Evolutionary conservation across 2,797 vertebrate genomes (phyloP).

Genomic region (Gambusia yucatana): DNA sequence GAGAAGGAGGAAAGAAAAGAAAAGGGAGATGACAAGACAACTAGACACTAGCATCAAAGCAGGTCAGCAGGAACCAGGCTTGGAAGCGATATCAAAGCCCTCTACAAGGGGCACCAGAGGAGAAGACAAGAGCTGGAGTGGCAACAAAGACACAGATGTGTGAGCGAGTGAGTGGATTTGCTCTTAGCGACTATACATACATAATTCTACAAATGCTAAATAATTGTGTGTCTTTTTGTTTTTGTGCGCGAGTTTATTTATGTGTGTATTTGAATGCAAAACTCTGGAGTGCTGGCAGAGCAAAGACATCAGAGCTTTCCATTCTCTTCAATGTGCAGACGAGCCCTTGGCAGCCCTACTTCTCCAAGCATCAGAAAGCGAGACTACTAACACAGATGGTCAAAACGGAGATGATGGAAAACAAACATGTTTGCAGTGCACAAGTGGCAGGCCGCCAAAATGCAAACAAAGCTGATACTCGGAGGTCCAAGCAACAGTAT

Average conservation of each 20-base stretch:
- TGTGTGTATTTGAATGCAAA: slow-evolving; percentile 16
- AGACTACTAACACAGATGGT: slow-evolving; percentile 68
- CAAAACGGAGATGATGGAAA: slow-evolving; percentile 61
- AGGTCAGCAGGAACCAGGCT: slow-evolving; percentile 73
- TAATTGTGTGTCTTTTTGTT: slow-evolving; percentile 30
- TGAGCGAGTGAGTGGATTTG: slow-evolving; percentile 9
- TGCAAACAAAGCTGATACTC: slow-evolving; percentile 56
- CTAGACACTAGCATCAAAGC: slow-evolving; percentile 74
- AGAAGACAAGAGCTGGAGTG: slow-evolving; percentile 64
- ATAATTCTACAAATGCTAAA: slow-evolving; percentile 31
- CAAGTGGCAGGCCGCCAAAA: slow-evolving; percentile 56
- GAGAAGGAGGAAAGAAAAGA: slow-evolving; percentile 16
- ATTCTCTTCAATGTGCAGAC: slow-evolving; percentile 50
- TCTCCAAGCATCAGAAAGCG: slow-evolving; percentile 55
- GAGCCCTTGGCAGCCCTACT: slow-evolving; percentile 59
- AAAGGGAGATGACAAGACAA: slow-evolving; percentile 66
- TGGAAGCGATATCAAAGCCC: slow-evolving; percentile 72
- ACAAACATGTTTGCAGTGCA: slow-evolving; percentile 60
- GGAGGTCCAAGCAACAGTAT: slow-evolving; percentile 62
- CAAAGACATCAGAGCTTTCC: slow-evolving; percentile 44
- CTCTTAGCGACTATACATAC: slow-evolving; percentile 24
- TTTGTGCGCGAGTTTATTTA: neutral
- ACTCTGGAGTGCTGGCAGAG: slow-evolving; percentile 58
- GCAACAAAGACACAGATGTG: slow-evolving; percentile 52
- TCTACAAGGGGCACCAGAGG: slow-evolving; percentile 65